Percentiles rank a stretch among this genome's conserved stretches.
These are phyloP conservation scores for Entelurus aequoreus DNA, from an alignment of 2,113 vertebrate genomes.

Conservation along the genomic window DNA sequence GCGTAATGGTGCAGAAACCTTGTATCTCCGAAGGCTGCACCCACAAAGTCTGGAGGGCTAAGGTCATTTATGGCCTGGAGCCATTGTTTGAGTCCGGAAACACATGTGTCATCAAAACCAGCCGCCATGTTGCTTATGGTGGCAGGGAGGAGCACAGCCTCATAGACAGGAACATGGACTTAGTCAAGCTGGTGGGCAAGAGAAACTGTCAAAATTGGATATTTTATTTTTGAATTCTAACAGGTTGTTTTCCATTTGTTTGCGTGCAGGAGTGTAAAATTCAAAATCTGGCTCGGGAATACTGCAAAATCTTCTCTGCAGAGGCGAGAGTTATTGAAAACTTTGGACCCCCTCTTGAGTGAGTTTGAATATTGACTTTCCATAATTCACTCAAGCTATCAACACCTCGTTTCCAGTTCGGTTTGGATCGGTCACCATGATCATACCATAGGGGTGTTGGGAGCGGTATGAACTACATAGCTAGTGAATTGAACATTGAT, in stretches of 20 bases:
- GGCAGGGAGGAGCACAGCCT: conserved; percentile 84
- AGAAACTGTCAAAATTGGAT: neutral
- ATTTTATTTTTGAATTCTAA: conserved; percentile 2
- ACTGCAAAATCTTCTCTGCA: conserved; percentile 93
- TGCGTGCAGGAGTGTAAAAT: conserved; percentile 84
- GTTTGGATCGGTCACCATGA: too few species aligned
- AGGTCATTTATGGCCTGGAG: conserved; percentile 92
- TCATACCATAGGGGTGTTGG: too few species aligned
- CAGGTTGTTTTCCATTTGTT: conserved; percentile 30
- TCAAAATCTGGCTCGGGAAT: conserved; percentile 92
- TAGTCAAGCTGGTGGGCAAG: conserved; percentile 82
- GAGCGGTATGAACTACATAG: too few species aligned
- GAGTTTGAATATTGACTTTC: conserved; percentile 59
- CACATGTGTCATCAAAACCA: conserved; percentile 86
- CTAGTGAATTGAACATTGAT: too few species aligned
- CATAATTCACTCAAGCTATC: neutral
- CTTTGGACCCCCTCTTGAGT: conserved; percentile 88
- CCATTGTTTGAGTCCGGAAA: conserved; percentile 89
- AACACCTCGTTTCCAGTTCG: too few species aligned
- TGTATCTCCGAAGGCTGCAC: conserved; percentile 66
- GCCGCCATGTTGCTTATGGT: conserved; percentile 82
- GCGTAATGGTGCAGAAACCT: conserved; percentile 82
- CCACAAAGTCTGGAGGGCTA: conserved; percentile 83
- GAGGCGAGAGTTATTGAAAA: conserved; percentile 79
- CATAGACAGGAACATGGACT: conserved; percentile 83